Evolutionary conservation across 1,140 invertebrate species (phyloP).

Genomic region (Sarcophaga bullata): DNA sequence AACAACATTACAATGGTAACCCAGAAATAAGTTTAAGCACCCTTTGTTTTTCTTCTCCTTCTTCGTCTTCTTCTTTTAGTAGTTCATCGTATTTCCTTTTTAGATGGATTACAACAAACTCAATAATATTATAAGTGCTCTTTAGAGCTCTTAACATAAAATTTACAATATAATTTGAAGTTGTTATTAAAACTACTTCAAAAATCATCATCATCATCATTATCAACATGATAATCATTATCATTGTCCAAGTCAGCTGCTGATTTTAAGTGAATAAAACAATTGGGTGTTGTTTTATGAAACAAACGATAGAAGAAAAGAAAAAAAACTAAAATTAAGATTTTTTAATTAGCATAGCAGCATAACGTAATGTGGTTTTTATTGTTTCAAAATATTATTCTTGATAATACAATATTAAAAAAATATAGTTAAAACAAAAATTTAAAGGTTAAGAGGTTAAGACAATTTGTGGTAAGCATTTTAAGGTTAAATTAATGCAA

Average conservation of each 20-base stretch:
- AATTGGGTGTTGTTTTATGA: not conserved
- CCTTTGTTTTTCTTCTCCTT: too few relatives aligned
- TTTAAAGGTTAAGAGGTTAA: too few relatives aligned
- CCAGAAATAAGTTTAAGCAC: too few relatives aligned
- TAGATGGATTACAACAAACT: slow-evolving; percentile 1
- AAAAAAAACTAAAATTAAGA: not conserved
- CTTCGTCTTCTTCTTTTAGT: too few relatives aligned
- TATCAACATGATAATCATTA: not conserved
- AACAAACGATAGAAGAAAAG: not conserved
- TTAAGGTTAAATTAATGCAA: too few relatives aligned
- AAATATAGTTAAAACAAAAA: too few relatives aligned
- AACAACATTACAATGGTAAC: too few relatives aligned
- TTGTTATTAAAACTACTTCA: slow-evolving; percentile 22
- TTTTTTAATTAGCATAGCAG: not conserved
- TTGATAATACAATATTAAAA: too few relatives aligned
- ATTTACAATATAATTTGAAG: slow-evolving; percentile 3
- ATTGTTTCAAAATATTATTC: too few relatives aligned
- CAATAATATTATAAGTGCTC: not conserved
- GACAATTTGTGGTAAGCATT: too few relatives aligned
- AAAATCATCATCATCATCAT: slow-evolving; percentile 5
- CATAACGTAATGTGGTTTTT: not conserved
- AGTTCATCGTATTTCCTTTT: not conserved
- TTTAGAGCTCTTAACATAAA: not conserved
- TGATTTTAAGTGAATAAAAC: too few relatives aligned
- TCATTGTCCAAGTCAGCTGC: not conserved